Evolutionary conservation across 1,140 invertebrate genomes (phyloP).

Genomic region (Ceratosolen fusciceps): DNA sequence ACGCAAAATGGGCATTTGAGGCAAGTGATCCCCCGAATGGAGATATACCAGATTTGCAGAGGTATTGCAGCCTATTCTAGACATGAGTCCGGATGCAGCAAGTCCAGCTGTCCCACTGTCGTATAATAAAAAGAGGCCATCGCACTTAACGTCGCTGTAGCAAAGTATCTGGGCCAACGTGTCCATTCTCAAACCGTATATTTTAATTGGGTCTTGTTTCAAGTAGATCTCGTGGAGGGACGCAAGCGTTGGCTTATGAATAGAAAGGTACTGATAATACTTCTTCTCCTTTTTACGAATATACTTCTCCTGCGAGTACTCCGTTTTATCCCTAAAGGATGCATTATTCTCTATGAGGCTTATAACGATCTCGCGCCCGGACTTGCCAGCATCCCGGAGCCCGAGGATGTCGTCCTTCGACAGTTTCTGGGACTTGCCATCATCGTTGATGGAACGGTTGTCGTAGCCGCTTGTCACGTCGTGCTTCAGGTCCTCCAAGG

Average conservation of each 20-base stretch:
- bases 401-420: conserved; percentile 86
- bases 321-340: conserved; percentile 89
- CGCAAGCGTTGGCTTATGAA: conserved; percentile 82
- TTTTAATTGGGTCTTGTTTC: conserved; percentile 81
- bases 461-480: conserved; percentile 76
- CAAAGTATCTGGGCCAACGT: conserved; percentile 89
- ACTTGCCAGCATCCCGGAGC: conserved; percentile 81
- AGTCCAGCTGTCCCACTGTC: conserved; percentile 90
- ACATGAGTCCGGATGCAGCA: conserved; percentile 84
- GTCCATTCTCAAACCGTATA: conserved; percentile 86
- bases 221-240: conserved; percentile 86
- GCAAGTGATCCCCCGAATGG: conserved; percentile 81
- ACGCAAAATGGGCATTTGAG: conserved; percentile 82
- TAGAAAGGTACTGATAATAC: conserved; percentile 85
- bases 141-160: conserved; percentile 83
- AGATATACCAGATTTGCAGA: conserved; percentile 80
- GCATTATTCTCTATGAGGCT: conserved; percentile 90
- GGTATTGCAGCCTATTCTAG: conserved; percentile 77
- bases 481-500: conserved; percentile 63
- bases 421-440: conserved; percentile 88
- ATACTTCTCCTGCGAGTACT: conserved; percentile 95
- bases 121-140: conserved; percentile 86
- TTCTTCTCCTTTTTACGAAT: conserved; percentile 94
- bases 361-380: conserved; percentile 87
- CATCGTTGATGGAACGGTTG: conserved; percentile 88